Base-by-base conservation (phyloP, 2,797 vertebrate genomes). In the Pseudomugil tenellus region DNA sequence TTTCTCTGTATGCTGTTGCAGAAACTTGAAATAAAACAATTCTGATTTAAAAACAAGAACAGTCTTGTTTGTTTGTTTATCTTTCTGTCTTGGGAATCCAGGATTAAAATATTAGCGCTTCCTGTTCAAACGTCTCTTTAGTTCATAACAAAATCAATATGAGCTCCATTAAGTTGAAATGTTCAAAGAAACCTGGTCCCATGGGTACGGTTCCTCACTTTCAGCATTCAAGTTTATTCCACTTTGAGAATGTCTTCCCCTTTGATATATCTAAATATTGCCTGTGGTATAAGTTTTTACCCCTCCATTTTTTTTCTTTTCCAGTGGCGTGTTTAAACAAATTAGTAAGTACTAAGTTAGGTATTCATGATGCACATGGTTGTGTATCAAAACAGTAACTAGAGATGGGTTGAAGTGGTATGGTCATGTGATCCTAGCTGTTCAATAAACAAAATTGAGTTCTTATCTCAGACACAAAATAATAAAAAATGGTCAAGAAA, bases 81-180 rank as follows among this genome's bases (percentile, higher is more conserved):
- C 4, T 63, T 58, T 66, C 63, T 2, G 41, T 83, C 79, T 67
- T 72, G 84, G 83, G 87, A 87, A 74, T 66, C 51, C 66, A 54
- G 76, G 84, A 86, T 88, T 85, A 87, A 87, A 86, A 90, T 89
- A 89, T 88, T 85, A 90, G 74, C 55, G 23, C 83, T 81, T 80
- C 59, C 80, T 74, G 77, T 81, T 88, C 81, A 84, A 85, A 76
- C 76, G 75, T 83, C 73, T 77, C 73, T 74, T 77, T 58, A 71
- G 72, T 87, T 88, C 73, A 88, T 83, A 88, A 84, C 73, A 74
- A 84, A 86, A 85, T 86, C 85, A 87, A 90, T 86, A 81, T 34
- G 17, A 78, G 59, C 73, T 67, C 81, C 51, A 77, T 84, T 79
- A 84, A 84, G 81, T 80, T 79, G 75, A 84, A 86, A 85, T 74